Evolutionary conservation across 2,797 vertebrate species (phyloP).

Genomic region (Intellagama lesueurii): DNA sequence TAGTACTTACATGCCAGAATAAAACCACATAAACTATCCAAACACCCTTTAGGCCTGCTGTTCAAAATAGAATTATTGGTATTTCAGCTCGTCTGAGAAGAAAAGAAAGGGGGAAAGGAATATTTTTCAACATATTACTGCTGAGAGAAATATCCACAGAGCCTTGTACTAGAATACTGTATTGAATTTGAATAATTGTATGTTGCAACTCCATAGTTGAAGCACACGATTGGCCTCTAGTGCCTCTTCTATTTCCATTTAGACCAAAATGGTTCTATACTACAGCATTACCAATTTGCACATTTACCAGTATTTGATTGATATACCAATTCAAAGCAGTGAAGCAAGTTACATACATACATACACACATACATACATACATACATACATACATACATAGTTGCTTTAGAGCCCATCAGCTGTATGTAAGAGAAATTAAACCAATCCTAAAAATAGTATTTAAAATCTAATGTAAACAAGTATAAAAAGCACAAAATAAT

Average conservation of each 20-base stretch:
- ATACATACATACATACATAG: no score
- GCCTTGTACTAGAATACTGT: background rate
- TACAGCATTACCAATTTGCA: background rate
- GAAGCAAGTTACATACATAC: no score
- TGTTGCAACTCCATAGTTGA: background rate
- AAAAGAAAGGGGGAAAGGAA: conserved; percentile 11
- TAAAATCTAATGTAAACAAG: no score
- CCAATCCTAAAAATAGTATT: no score
- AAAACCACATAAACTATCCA: conserved; percentile 28
- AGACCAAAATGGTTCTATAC: background rate
- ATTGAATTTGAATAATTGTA: conserved; percentile 18
- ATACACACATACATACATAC: no score
- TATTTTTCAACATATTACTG: background rate
- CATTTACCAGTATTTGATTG: background rate
- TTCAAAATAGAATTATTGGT: background rate
- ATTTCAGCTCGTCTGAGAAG: background rate
- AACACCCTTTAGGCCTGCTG: conserved; percentile 7
- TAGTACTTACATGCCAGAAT: conserved; percentile 18
- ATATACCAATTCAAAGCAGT: background rate
- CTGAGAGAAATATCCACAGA: background rate
- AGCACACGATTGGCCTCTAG: background rate
- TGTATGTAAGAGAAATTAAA: no score
- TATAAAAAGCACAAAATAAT: no score
- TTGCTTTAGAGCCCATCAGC: no score
- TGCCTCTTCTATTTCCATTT: conserved; percentile 9